phyloP scores from a whole-genome alignment of 1,140 invertebrate genomes.

The Contarinia nasturtii region DNA sequence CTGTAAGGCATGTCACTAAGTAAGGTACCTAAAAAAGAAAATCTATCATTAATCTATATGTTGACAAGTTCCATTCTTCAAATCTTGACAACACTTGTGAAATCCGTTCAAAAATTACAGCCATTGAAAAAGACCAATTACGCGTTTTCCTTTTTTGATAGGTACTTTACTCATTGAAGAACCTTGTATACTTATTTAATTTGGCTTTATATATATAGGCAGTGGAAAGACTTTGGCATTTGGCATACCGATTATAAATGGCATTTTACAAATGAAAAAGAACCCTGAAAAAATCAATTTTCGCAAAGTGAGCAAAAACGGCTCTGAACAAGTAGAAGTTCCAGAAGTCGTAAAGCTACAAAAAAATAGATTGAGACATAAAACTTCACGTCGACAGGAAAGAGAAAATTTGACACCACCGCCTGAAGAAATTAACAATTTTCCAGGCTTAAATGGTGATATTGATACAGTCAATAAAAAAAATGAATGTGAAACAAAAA shows the following conservation, averaged over 20 bases:
- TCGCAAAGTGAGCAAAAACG: conserved; percentile 19
- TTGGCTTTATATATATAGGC: conserved; percentile 31
- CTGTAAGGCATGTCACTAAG: too few relatives aligned
- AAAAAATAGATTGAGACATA: conserved; percentile 21
- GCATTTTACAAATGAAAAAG: conserved; percentile 55
- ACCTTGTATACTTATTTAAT: too few relatives aligned
- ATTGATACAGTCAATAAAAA: conserved; percentile 10
- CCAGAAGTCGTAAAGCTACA: too few relatives aligned
- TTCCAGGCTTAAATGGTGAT: conserved; percentile 16
- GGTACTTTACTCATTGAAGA: too few relatives aligned
- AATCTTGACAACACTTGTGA: too few relatives aligned
- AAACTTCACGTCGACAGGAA: conserved; percentile 14
- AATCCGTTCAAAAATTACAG: too few relatives aligned
- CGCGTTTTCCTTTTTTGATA: too few relatives aligned
- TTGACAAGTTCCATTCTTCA: too few relatives aligned
- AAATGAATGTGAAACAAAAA: conserved; percentile 15
- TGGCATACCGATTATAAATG: conserved; percentile 76
- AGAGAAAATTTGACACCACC: conserved; percentile 17
- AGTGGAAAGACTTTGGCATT: conserved; percentile 96
- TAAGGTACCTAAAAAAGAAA: too few relatives aligned
- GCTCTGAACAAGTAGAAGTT: conserved; percentile 7
- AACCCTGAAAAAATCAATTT: conserved; percentile 13
- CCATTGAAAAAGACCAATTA: too few relatives aligned
- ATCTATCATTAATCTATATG: too few relatives aligned
- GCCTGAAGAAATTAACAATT: conserved; percentile 14